Evolutionary conservation across 2,113 vertebrate genomes (phyloP).

Genomic region (Formicarius rufipectus): DNA sequence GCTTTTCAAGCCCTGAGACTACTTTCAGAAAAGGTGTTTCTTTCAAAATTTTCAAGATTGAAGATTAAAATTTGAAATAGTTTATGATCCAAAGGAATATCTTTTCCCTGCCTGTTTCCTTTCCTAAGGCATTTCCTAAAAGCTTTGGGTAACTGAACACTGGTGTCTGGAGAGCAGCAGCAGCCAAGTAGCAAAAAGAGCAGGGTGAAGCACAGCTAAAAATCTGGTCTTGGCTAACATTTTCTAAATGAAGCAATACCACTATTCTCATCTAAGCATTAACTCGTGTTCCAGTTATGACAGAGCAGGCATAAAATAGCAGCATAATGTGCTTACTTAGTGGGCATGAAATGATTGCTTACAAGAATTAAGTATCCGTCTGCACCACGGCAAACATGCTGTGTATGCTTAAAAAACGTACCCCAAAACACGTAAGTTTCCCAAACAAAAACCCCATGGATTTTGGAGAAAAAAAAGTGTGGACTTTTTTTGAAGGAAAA

Average conservation of each 20-base stretch:
- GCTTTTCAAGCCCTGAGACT: not conserved
- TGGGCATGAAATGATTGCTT: not conserved
- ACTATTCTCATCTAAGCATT: not conserved
- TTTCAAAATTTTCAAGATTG: not conserved
- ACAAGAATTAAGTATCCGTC: not conserved
- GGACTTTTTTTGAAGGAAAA: not conserved
- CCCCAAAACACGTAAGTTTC: not conserved
- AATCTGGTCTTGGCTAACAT: not conserved
- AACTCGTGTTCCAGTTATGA: not conserved
- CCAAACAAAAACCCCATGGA: not conserved
- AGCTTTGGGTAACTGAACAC: not conserved
- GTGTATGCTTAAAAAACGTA: not conserved
- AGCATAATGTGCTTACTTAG: not conserved
- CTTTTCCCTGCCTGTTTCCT: not conserved
- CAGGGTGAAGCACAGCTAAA: not conserved
- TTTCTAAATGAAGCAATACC: not conserved
- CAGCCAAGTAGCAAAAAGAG: not conserved
- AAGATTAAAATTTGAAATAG: not conserved
- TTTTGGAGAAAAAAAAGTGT: not conserved
- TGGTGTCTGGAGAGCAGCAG: not conserved
- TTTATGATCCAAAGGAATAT: not conserved
- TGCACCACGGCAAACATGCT: not conserved
- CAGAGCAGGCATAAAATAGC: not conserved
- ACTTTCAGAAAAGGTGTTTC: not conserved
- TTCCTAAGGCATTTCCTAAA: not conserved